Percentiles rank a stretch among this genome's conserved stretches.
Conservation (phyloP, 2,888 invertebrate species). For the Taphrorychus bicolor region DNA sequence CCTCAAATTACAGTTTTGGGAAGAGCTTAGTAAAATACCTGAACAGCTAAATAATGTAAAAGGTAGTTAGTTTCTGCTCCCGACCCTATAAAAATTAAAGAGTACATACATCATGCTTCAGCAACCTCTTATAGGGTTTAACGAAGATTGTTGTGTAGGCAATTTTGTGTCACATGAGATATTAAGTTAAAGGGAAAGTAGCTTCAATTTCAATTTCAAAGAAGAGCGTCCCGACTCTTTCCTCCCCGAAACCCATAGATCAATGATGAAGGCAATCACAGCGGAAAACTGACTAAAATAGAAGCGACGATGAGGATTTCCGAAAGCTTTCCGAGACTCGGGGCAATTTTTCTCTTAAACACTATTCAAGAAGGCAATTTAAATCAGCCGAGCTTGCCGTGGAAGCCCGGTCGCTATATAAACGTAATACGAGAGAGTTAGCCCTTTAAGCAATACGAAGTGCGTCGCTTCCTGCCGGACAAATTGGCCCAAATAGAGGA, state of each 20-base stretch:
- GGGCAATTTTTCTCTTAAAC: conserved; percentile 26
- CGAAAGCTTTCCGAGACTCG: conserved; percentile 16
- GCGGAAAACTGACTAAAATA: background rate
- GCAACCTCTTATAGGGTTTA: too few species aligned
- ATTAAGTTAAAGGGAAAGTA: too few species aligned
- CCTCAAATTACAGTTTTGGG: too few species aligned
- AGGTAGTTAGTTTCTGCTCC: too few species aligned
- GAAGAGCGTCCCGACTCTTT: background rate
- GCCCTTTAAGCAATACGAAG: conserved; percentile 33
- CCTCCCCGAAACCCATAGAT: background rate
- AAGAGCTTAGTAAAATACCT: too few species aligned
- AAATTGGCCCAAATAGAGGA: conserved; percentile 20
- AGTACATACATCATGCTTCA: too few species aligned
- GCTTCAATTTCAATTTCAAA: background rate
- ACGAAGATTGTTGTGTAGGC: too few species aligned
- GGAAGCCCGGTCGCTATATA: conserved; percentile 24
- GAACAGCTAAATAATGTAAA: too few species aligned
- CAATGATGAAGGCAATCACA: conserved; percentile 2
- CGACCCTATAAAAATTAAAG: too few species aligned
- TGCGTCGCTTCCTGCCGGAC: conserved; percentile 28
- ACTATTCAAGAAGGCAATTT: conserved; percentile 27
- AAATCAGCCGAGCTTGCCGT: conserved; percentile 12
- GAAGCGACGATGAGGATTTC: conserved; percentile 3
- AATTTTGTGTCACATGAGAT: too few species aligned
- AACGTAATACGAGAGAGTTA: conserved; percentile 23